Base-by-base conservation (phyloP, 64 coral and sea anemone genomes). In the Pocillopora damicornis region DNA sequence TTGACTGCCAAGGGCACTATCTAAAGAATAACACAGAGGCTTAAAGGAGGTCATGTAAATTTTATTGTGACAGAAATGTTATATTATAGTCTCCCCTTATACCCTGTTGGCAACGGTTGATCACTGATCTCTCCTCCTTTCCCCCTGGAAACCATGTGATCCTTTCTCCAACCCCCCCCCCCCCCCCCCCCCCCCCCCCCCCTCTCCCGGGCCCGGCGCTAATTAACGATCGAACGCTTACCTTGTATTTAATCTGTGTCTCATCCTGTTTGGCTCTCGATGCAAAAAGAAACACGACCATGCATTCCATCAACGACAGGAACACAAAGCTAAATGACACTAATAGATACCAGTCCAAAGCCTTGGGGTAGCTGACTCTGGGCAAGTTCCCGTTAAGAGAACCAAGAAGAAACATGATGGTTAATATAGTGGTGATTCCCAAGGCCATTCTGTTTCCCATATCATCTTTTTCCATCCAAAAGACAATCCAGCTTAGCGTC, bases 321-420 rank as follows among this genome's bases (percentile, higher is more conserved):
- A 93, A 93, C 79, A 93, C 88, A 56, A 93, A 93, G n/a, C 75
- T 64, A 35, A 93, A 93, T 72, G 91, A 93, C 51, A 87, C 87
- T 78, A 93, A 60, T 13, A 93, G 61, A 74, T 93, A 93, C 91
- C 91, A 93, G 61, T 93, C 91, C 79, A 93, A 71, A 13, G 86
- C 87, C 87, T 93, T 93, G 36, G 91, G 66, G 74, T 93, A 93
- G 71, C 91, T 93, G 64, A 92, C 90, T 69, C 75, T 80, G 9
- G 90, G 90, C 30, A 92, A 15, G 63, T 63, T 87, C 26, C 63
- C 45, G 25, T 92, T 92, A 1, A 78, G 63, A 79, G 76, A 87
- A 45, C 90, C 90, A 60, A 92, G 38, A 0, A 88, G 76, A 75
- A 92, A 92, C 76, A 92, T 86, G 26, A 92, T 88, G 8, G 90